phyloP scores from a whole-genome alignment of 2,888 invertebrate genomes.

The Augiades crinisus region DNA sequence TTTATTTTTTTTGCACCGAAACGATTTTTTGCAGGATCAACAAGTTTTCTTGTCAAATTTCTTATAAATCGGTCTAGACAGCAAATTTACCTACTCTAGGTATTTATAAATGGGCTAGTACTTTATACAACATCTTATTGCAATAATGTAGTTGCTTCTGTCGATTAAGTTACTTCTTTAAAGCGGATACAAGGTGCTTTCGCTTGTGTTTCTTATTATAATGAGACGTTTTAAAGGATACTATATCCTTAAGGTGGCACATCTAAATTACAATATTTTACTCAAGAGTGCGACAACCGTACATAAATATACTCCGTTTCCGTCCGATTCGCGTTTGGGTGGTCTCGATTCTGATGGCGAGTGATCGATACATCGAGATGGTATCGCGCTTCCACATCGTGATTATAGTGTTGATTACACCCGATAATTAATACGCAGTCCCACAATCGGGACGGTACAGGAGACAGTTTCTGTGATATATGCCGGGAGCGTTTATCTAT shows the following conservation, averaged over 20 bases:
- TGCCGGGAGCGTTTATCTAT: background rate
- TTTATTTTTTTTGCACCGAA: too few species aligned
- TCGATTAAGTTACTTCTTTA: too few species aligned
- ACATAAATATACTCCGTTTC: constrained; percentile 20
- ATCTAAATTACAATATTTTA: constrained; percentile 16
- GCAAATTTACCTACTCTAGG: background rate
- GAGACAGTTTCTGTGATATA: background rate
- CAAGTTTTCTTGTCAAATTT: background rate
- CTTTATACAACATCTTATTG: too few species aligned
- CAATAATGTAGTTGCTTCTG: too few species aligned
- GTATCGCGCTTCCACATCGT: constrained; percentile 22
- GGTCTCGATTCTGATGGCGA: constrained; percentile 27
- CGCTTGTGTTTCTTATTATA: background rate
- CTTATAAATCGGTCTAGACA: background rate
- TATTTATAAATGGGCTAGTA: too few species aligned
- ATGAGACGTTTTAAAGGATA: background rate
- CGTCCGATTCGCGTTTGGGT: constrained; percentile 25
- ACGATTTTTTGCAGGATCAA: background rate
- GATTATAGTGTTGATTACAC: constrained; percentile 24
- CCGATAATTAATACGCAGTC: constrained; percentile 17
- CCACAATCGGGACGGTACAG: constrained; percentile 5
- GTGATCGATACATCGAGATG: constrained; percentile 30
- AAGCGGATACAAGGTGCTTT: too few species aligned
- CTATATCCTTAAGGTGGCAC: constrained; percentile 1
- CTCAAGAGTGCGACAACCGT: background rate